phyloP scores from a whole-genome alignment of 1,140 invertebrate genomes.

The Luehdorfia chinensis region DNA sequence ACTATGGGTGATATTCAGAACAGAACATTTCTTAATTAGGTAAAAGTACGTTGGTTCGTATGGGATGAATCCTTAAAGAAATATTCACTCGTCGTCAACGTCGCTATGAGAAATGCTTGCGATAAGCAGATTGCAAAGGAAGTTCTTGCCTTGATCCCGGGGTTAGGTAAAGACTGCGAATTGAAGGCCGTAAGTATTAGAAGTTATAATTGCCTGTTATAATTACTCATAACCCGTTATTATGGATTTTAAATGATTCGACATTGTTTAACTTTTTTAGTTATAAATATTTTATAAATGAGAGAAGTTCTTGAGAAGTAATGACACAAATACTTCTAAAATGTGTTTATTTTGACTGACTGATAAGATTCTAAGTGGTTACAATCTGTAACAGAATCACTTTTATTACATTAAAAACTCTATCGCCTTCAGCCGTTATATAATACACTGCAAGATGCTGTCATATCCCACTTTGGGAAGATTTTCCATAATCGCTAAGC shows the following conservation, averaged over 20 bases:
- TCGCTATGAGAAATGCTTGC: constrained; percentile 17
- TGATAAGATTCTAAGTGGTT: too few species aligned
- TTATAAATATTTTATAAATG: too few species aligned
- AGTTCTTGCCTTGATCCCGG: background rate
- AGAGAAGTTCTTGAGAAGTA: too few species aligned
- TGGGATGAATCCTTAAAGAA: constrained; percentile 12
- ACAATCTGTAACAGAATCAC: too few species aligned
- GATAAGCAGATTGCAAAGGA: constrained; percentile 17
- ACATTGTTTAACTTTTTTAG: too few species aligned
- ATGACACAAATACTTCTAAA: too few species aligned
- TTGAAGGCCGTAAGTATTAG: constrained; percentile 7
- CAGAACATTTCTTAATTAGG: constrained; percentile 1
- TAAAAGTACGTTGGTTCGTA: constrained; percentile 6
- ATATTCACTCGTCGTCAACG: constrained; percentile 1
- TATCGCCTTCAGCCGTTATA: too few species aligned
- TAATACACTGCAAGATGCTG: too few species aligned
- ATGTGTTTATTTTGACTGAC: too few species aligned
- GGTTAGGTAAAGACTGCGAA: constrained; percentile 18
- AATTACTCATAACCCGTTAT: background rate
- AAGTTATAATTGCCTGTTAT: background rate
- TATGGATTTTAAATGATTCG: background rate
- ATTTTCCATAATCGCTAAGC: too few species aligned
- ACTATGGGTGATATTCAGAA: background rate
- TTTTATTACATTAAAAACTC: too few species aligned
- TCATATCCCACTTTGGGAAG: too few species aligned